Evolutionary conservation across 1,140 invertebrate species (phyloP).

Genomic region (Samia ricini): DNA sequence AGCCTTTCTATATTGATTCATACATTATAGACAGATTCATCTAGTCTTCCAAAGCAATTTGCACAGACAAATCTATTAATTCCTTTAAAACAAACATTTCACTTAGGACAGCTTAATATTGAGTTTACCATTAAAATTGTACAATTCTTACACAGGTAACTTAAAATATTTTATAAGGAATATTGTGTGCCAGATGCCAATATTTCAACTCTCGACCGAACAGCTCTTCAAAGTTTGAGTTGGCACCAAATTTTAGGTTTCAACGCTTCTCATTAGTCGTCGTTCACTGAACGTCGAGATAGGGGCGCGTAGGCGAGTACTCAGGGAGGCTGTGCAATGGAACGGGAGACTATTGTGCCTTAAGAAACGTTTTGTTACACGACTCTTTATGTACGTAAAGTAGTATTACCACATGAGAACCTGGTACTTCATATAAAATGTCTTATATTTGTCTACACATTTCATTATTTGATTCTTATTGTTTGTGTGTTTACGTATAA

Average conservation of each 20-base stretch:
- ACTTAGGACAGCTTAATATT: too few species aligned
- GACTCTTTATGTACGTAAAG: constrained; percentile 34
- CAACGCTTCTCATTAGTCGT: constrained; percentile 67
- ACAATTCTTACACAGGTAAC: too few species aligned
- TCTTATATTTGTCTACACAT: not conserved
- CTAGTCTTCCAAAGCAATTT: too few species aligned
- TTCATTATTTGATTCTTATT: not conserved
- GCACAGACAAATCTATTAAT: too few species aligned
- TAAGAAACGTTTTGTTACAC: constrained; percentile 56
- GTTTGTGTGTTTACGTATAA: not conserved
- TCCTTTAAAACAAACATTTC: too few species aligned
- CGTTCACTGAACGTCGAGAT: constrained; percentile 32
- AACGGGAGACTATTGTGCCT: constrained; percentile 41
- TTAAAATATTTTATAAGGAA: too few species aligned
- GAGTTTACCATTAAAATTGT: too few species aligned
- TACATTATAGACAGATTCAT: too few species aligned
- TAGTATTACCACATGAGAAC: not conserved
- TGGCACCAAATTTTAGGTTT: constrained; percentile 70
- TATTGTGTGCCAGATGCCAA: constrained; percentile 23
- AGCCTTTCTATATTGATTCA: too few species aligned
- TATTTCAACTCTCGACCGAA: constrained; percentile 43
- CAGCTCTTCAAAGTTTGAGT: constrained; percentile 65
- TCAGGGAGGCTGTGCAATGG: constrained; percentile 19
- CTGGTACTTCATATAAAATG: not conserved
- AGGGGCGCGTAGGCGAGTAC: constrained; percentile 20